These are phyloP conservation scores for Archips xylosteana DNA, from an alignment of 2,888 invertebrate genomes.

Conservation along the genomic window DNA sequence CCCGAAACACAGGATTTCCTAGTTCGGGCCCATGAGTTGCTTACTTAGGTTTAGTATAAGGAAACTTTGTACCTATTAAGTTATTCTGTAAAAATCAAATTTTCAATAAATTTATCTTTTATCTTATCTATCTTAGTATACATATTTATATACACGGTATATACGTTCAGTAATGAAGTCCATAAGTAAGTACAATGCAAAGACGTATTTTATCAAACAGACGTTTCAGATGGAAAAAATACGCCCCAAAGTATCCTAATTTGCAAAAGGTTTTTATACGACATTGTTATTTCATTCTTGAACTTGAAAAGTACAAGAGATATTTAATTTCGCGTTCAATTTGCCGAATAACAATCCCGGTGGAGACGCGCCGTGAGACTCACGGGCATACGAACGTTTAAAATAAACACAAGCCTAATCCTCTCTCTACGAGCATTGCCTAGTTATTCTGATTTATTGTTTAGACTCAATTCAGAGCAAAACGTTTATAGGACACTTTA, in stretches of 20 bases:
- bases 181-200: background rate
- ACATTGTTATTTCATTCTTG: constrained; percentile 8
- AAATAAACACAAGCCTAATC: constrained; percentile 31
- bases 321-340: constrained; percentile 16
- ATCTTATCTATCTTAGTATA: no score
- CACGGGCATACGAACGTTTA: constrained; percentile 24
- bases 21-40: no score
- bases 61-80: no score
- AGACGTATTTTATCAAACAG: background rate
- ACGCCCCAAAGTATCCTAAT: constrained; percentile 5
- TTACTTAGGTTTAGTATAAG: no score
- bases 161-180: background rate
- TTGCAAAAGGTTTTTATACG: constrained; percentile 7
- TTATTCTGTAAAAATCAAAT: no score
- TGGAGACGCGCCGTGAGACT: constrained; percentile 19
- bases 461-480: constrained; percentile 22
- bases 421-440: constrained; percentile 19
- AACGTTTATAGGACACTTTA: constrained; percentile 36
- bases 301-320: constrained; percentile 2
- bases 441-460: constrained; percentile 32
- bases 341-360: background rate
- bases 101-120: no score
- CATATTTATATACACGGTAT: background rate
- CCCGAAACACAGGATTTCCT: no score
- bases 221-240: no score